phyloP scores from a whole-genome alignment of 1,140 invertebrate genomes.

The Portunus trituberculatus region DNA sequence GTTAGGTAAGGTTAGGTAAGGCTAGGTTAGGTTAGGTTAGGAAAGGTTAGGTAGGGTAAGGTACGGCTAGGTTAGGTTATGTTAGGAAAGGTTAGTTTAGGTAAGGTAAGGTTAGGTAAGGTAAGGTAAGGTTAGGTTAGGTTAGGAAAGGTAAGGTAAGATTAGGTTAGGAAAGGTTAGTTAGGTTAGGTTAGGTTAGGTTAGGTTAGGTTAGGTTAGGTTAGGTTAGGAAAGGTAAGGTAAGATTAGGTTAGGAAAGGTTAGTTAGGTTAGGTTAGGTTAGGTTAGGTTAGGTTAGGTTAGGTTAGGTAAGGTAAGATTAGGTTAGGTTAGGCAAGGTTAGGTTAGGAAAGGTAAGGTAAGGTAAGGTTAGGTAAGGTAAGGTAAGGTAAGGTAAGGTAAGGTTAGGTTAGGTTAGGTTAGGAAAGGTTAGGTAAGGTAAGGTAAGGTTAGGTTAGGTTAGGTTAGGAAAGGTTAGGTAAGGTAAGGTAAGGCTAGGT shows the following conservation, averaged over 20 bases:
- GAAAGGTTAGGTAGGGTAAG: background rate
- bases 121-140: background rate
- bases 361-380: background rate
- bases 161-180: background rate
- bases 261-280: conserved; percentile 37
- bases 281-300: conserved; percentile 24
- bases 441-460: background rate
- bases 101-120: background rate
- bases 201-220: background rate
- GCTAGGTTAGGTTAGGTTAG: too few species aligned
- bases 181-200: background rate
- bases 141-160: background rate
- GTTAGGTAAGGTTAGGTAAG: too few species aligned
- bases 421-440: background rate
- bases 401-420: background rate
- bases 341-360: background rate
- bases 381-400: background rate
- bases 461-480: background rate
- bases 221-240: background rate
- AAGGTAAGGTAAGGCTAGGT: background rate
- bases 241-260: background rate
- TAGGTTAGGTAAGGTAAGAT: background rate
- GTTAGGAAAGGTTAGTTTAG: conserved; percentile 18
- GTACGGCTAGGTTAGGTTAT: background rate
- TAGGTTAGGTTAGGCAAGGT: background rate